Base-by-base conservation (phyloP, 2,888 invertebrate species). In the Geophilus truncorum region DNA sequence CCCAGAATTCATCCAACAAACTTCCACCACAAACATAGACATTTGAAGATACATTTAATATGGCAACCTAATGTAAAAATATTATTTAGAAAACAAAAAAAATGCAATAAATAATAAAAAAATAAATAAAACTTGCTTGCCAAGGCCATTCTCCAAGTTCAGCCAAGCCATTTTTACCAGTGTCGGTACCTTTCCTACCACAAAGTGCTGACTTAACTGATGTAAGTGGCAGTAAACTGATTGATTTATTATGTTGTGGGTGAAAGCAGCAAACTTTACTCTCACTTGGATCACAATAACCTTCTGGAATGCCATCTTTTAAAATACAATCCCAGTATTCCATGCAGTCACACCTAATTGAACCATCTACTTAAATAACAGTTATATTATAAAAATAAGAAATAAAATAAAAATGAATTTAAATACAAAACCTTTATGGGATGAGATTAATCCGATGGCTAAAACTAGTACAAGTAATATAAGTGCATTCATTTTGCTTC, bases 21-120 rank as follows among this genome's bases (percentile, higher is more conserved):
- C 87, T 85, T 0, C 86, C 88, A 0, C 88, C 88, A 81, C 88
- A 88, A 34, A 88, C 86, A 82, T 88, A 88, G 45, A 87, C 83
- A 82, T 87, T 87, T 76, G 87, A 85, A 0, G 84, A 85, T 51
- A 85, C 86, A 82, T 88, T 87, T 82, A 88, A 82, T 57, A 88
- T 84, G 12, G 87, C 88, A 5, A 86, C 87, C 88, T 88, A 82
- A 5, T 83, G 82, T 78, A 80, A n/a, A 81, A 78, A 78, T 23
- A 51, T 1, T 18, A 51, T 18, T 51, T 51, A 18, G 1, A 51
- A 76, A 15, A 45, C 75, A 57, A 12, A 81, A 79, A 45, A 45
- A 15, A 45, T 7, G 5, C 5, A 12, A 21, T 75, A 0, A 75
- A 30, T 23, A 80, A 77, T 80, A 81, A 80, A 82, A 77, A 30